Evolutionary conservation across 2,888 invertebrate genomes (phyloP).

Genomic region (Teleogryllus oceanicus): DNA sequence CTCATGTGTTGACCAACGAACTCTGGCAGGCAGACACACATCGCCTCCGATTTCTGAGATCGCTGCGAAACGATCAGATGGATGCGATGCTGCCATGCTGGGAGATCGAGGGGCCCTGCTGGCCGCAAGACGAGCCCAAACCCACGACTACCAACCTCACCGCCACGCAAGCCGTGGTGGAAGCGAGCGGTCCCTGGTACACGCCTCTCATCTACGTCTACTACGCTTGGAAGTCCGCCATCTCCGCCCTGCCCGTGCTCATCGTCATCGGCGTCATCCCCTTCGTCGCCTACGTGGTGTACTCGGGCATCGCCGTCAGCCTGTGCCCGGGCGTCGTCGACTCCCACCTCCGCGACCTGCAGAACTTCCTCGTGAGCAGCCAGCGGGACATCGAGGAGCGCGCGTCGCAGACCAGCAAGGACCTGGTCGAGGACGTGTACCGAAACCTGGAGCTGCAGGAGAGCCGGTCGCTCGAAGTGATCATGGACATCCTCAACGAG

Average conservation of each 20-base stretch:
- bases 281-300: neutral
- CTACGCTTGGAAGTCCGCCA: neutral
- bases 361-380: neutral
- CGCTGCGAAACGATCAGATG: neutral
- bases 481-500: slow-evolving; percentile 1
- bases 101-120: neutral
- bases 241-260: neutral
- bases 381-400: neutral
- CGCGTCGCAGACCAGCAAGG: neutral
- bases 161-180: neutral
- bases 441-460: neutral
- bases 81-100: neutral
- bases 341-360: neutral
- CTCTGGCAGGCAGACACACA: no score
- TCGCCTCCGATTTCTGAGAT: no score
- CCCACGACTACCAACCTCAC: neutral
- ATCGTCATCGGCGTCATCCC: neutral
- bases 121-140: neutral
- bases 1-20: no score
- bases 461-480: neutral
- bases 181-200: neutral
- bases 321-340: neutral
- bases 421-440: neutral
- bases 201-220: neutral
- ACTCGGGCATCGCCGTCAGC: neutral